These are phyloP conservation scores for Salvelinus fontinalis DNA, from an alignment of 2,113 vertebrate genomes.

Conservation along the genomic window DNA sequence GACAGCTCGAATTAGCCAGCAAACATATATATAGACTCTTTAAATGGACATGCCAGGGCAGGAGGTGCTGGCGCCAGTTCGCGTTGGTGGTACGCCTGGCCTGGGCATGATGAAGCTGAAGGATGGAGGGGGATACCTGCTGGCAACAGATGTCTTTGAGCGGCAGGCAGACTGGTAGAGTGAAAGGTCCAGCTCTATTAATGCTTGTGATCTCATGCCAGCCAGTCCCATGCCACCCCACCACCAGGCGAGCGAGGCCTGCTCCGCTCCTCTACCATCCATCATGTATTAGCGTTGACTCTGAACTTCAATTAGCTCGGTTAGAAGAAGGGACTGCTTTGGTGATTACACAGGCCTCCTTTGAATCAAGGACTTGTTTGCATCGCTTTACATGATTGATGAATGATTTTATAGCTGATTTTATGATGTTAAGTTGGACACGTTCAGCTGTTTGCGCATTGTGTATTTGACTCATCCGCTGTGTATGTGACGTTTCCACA, in stretches of 20 bases:
- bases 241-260: conserved; percentile 56
- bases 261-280: conserved; percentile 56
- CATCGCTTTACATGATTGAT: conserved; percentile 18
- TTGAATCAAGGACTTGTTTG: conserved; percentile 27
- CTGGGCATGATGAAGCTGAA: conserved; percentile 65
- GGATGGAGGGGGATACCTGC: conserved; percentile 59
- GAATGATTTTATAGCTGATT: conserved; percentile 35
- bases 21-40: conserved; percentile 70
- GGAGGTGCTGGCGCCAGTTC: conserved; percentile 26
- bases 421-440: conserved; percentile 22
- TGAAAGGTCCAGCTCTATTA: conserved; percentile 69
- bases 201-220: conserved; percentile 71
- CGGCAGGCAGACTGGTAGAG: conserved; percentile 54
- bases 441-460: conserved; percentile 32
- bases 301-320: conserved; percentile 68
- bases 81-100: conserved; percentile 43
- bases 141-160: conserved; percentile 76
- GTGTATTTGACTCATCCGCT: conserved; percentile 17
- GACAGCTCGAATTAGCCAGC: conserved; percentile 71
- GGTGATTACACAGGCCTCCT: conserved; percentile 45
- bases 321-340: conserved; percentile 52
- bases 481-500: conserved; percentile 14
- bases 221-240: conserved; percentile 41
- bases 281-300: conserved; percentile 63
- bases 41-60: conserved; percentile 66